Conservation (phyloP, 1,140 invertebrate genomes). For the Protaetia brevitarsis region DNA sequence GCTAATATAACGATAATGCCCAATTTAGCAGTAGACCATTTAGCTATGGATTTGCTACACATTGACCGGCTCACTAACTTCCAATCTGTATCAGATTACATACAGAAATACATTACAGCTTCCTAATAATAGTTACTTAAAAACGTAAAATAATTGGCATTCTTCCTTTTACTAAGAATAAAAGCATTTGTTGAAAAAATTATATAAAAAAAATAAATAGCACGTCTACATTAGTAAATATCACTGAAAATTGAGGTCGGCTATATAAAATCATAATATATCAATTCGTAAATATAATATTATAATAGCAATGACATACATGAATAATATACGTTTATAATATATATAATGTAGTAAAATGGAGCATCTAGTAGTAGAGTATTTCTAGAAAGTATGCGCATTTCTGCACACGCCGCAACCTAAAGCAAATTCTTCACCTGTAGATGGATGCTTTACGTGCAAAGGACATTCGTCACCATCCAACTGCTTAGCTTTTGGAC, state of each 20-base stretch:
- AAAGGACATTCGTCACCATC: conserved; percentile 94
- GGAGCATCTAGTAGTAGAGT: background rate
- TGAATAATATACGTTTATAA: background rate
- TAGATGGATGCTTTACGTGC: conserved; percentile 92
- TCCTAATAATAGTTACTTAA: too few species aligned
- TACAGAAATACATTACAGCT: too few species aligned
- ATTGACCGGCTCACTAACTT: too few species aligned
- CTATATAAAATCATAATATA: background rate
- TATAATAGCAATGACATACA: background rate
- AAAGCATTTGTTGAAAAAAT: too few species aligned
- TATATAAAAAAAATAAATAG: conserved; percentile 6
- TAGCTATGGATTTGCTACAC: too few species aligned
- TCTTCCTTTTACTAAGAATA: too few species aligned
- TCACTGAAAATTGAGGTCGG: background rate
- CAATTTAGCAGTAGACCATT: too few species aligned
- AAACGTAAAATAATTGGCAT: too few species aligned
- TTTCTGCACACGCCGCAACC: conserved; percentile 98
- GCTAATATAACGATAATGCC: too few species aligned
- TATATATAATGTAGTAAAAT: background rate
- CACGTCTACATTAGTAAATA: conserved; percentile 4
- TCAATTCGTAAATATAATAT: too few species aligned
- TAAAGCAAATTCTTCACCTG: conserved; percentile 96
- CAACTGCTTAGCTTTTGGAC: conserved; percentile 85
- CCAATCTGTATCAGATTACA: too few species aligned
- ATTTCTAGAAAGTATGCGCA: conserved; percentile 85